Evolutionary conservation across 2,888 invertebrate genomes (phyloP), one percentile per base, ranked within the genome.

Genomic region (Latrodectus hesperus): DNA sequence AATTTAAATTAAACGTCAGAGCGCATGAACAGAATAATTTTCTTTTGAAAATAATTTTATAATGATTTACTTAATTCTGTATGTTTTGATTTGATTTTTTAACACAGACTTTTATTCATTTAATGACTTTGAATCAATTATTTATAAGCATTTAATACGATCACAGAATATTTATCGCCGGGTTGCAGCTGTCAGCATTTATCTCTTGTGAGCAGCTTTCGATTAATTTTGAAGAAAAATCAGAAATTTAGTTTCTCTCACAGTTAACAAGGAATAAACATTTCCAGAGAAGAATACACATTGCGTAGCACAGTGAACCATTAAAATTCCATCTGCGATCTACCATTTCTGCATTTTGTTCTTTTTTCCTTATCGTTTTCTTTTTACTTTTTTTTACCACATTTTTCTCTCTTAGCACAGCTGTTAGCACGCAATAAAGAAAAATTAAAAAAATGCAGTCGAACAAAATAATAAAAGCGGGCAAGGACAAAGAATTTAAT

Each of bases 301-400:
- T 60, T 60, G 60, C 60, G 10, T 60, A 60, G 12, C 74, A 75
- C 82, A 82, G 17, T 22, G 82, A 75, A 82, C 68, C 75, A 82
- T 82, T 82, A 82, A 82, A 82, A 82, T 82, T 75, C 82, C 74
- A 82, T 82, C 82, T 74, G 82, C 55, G 68, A 68, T 70, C 49
- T 60, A 22, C 53, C 67, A 74, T 26, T 16, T 51, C 22, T 77
- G 51, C 17, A 73, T 73, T 81, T 26, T 60, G 51, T 72, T 68
- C 26, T 55, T 22, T 68, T 52, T 51, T 38, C 38, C 53, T n/a
- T 11, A 16, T 17, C 16, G n/a, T 52, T 71, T 49, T 26, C 16
- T 60, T 60, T 60, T n/a, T n/a, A 9, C 38, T 38, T 55, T 60
- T 77, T 72, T 72, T 22, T 72, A 53, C 49, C 49, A 17, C 12